Evolutionary conservation across 53 echinoderm and acorn worm species (phyloP).

Genomic region (Zoroaster sp.): DNA sequence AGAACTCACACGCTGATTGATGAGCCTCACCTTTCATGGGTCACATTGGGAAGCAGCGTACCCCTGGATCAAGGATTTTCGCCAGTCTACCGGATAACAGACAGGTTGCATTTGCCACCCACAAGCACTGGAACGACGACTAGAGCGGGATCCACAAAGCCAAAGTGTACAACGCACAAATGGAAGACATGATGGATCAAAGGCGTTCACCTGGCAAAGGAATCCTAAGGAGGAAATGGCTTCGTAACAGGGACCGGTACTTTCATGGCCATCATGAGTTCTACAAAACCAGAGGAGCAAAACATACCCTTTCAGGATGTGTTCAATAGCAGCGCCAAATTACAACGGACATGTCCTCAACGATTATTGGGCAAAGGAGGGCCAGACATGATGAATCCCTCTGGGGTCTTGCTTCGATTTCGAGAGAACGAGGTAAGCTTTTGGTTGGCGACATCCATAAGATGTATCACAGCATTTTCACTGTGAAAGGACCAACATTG

Average conservation of each 20-base stretch:
- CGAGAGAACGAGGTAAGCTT: slow-evolving; percentile 33
- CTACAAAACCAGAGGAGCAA: slow-evolving; percentile 52
- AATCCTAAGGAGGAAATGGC: neutral
- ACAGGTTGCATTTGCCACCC: slow-evolving; percentile 1
- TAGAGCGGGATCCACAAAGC: neutral
- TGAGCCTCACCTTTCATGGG: neutral
- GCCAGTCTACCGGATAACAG: slow-evolving; percentile 27
- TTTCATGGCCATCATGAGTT: slow-evolving; percentile 51
- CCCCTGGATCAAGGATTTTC: slow-evolving; percentile 52
- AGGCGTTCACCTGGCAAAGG: slow-evolving; percentile 4
- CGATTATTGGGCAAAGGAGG: slow-evolving; percentile 61
- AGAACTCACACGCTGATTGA: slow-evolving; percentile 24
- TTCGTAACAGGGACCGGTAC: slow-evolving; percentile 29
- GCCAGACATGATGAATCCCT: slow-evolving; percentile 48
- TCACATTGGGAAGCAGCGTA: slow-evolving; percentile 22
- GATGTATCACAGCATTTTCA: slow-evolving; percentile 45
- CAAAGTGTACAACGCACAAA: slow-evolving; percentile 23
- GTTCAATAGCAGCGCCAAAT: slow-evolving; percentile 50
- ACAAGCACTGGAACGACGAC: neutral
- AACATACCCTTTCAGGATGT: slow-evolving; percentile 57
- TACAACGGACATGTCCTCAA: slow-evolving; percentile 53
- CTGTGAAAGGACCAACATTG: slow-evolving; percentile 35
- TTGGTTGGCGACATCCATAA: slow-evolving; percentile 51
- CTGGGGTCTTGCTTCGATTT: slow-evolving; percentile 45
- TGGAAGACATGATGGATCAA: slow-evolving; percentile 43